Conservation (phyloP, 2,888 invertebrate species). For the Muscina levida region DNA sequence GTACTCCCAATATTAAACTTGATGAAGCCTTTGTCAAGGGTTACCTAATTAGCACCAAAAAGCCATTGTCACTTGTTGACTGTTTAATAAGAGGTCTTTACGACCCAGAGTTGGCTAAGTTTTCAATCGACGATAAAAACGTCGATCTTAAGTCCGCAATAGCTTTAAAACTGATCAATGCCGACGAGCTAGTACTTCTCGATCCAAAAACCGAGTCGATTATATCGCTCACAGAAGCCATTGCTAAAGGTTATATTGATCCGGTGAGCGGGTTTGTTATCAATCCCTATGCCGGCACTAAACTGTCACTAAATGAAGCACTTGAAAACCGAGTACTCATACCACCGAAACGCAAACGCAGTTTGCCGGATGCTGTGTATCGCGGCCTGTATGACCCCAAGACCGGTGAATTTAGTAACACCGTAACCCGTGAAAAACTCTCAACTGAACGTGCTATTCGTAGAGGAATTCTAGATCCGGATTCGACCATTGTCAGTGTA, state of each 20-base stretch:
- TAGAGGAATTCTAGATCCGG: slow-evolving; percentile 90
- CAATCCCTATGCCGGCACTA: slow-evolving; percentile 87
- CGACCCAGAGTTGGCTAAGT: slow-evolving; percentile 86
- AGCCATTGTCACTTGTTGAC: slow-evolving; percentile 91
- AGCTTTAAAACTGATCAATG: slow-evolving; percentile 87
- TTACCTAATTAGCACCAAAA: slow-evolving; percentile 88
- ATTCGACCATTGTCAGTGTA: slow-evolving; percentile 91
- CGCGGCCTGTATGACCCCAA: slow-evolving; percentile 94
- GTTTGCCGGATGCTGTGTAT: slow-evolving; percentile 93
- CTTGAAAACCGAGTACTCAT: slow-evolving; percentile 90
- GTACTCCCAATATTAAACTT: slow-evolving; percentile 86
- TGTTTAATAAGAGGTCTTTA: slow-evolving; percentile 90
- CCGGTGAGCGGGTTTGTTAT: slow-evolving; percentile 89
- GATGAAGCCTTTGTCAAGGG: slow-evolving; percentile 91
- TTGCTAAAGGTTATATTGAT: slow-evolving; percentile 88
- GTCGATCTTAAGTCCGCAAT: slow-evolving; percentile 89
- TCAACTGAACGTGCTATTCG: slow-evolving; percentile 91
- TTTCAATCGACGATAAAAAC: slow-evolving; percentile 85
- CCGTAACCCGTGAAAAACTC: slow-evolving; percentile 88
- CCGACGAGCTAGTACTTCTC: slow-evolving; percentile 87
- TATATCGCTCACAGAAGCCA: slow-evolving; percentile 89
- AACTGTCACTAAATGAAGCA: slow-evolving; percentile 90
- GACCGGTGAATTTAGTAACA: slow-evolving; percentile 90
- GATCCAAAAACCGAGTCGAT: slow-evolving; percentile 90
- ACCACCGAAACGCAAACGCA: slow-evolving; percentile 90